Conservation (phyloP, 1,140 invertebrate species). For the Eueides isabella region DNA sequence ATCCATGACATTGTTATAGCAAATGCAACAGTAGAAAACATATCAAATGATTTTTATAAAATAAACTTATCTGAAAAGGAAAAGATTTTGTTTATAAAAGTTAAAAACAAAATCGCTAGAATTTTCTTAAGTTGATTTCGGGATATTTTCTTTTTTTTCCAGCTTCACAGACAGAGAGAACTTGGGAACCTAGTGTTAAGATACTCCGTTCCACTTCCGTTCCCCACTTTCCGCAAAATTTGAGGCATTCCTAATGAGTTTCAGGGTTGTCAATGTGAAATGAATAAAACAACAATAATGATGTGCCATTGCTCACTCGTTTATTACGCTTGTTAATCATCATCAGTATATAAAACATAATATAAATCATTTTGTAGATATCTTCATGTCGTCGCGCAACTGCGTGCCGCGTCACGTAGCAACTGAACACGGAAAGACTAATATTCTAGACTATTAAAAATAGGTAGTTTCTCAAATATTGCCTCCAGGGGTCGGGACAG, state of each 20-base stretch:
- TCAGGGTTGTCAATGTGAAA: background rate
- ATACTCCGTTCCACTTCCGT: too few species aligned
- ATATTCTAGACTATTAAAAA: slow-evolving; percentile 10
- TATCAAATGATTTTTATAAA: background rate
- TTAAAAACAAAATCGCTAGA: too few species aligned
- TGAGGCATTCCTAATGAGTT: background rate
- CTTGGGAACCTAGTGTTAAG: too few species aligned
- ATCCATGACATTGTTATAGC: too few species aligned
- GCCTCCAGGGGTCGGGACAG: background rate
- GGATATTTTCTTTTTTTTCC: too few species aligned
- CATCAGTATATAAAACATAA: slow-evolving; percentile 80
- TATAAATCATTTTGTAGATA: slow-evolving; percentile 80
- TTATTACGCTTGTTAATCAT: slow-evolving; percentile 81
- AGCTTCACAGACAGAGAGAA: too few species aligned
- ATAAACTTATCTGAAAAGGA: too few species aligned
- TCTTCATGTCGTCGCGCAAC: slow-evolving; percentile 63
- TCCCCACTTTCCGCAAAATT: too few species aligned
- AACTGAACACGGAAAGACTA: slow-evolving; percentile 11
- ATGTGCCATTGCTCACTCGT: slow-evolving; percentile 80
- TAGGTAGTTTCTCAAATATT: slow-evolving; percentile 12
- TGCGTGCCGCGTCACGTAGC: slow-evolving; percentile 42
- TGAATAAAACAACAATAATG: slow-evolving; percentile 73
- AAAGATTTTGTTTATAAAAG: too few species aligned
- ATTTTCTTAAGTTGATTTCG: too few species aligned
- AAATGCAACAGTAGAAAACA: too few species aligned